Percentiles rank a stretch among this genome's conserved stretches.
phyloP scores from a whole-genome alignment of 1,140 invertebrate genomes.

The Pseudomyrmex gracilis region DNA sequence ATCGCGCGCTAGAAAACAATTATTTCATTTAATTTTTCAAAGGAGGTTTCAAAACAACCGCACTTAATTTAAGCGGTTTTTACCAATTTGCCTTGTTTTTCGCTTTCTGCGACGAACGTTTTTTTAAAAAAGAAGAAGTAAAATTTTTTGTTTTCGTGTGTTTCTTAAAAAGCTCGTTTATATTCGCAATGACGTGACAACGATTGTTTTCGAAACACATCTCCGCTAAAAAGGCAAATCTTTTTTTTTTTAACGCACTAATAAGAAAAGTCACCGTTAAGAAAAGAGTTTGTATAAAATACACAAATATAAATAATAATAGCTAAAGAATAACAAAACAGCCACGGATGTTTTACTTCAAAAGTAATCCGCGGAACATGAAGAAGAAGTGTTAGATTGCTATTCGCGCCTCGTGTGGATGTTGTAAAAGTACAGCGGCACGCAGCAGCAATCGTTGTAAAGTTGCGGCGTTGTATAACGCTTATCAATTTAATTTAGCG shows the following conservation, averaged over 20 bases:
- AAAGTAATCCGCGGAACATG: not conserved
- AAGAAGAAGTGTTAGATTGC: not conserved
- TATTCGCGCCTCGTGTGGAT: not conserved
- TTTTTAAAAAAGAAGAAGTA: not conserved
- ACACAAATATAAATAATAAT: too few relatives aligned
- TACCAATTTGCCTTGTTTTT: slow-evolving; percentile 1
- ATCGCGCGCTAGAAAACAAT: slow-evolving; percentile 23
- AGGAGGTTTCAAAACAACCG: slow-evolving; percentile 5
- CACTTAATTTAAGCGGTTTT: not conserved
- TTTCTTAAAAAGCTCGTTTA: not conserved
- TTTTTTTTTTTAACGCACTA: too few relatives aligned
- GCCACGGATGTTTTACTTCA: not conserved
- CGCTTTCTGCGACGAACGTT: not conserved
- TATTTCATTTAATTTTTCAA: slow-evolving; percentile 45
- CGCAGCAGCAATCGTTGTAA: slow-evolving; percentile 46
- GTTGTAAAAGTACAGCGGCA: slow-evolving; percentile 10
- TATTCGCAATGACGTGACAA: not conserved
- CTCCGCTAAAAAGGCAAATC: too few relatives aligned
- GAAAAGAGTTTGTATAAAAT: too few relatives aligned
- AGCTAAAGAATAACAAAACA: too few relatives aligned
- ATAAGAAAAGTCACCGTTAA: too few relatives aligned
- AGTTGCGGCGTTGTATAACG: slow-evolving; percentile 22
- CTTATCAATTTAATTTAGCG: slow-evolving; percentile 60
- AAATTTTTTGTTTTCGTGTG: not conserved
- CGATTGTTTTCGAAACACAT: too few relatives aligned